Evolutionary conservation across 2,797 vertebrate genomes (phyloP).

Genomic region (Aulostomus chinensis): DNA sequence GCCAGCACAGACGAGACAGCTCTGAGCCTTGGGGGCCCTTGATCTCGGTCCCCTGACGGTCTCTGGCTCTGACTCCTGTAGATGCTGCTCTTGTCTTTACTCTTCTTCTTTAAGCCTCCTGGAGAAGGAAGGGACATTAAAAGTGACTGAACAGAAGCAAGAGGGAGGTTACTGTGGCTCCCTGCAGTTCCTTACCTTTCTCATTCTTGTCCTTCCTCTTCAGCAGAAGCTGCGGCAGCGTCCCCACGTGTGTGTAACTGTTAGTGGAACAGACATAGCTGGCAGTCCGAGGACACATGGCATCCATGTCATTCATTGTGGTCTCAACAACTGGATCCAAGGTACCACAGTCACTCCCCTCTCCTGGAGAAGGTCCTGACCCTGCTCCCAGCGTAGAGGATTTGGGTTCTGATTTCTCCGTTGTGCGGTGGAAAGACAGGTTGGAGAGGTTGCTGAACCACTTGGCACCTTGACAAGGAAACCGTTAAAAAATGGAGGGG

Average conservation of each 20-base stretch:
- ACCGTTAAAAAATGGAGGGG: background rate
- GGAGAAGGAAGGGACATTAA: background rate
- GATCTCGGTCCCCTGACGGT: conserved; percentile 35
- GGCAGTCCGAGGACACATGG: conserved; percentile 77
- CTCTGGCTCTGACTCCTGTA: conserved; percentile 65
- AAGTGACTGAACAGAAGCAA: background rate
- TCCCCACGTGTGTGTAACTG: conserved; percentile 91
- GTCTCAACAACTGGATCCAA: conserved; percentile 45
- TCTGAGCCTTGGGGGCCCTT: conserved; percentile 5
- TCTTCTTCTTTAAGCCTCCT: conserved; percentile 49
- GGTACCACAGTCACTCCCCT: background rate
- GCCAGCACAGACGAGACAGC: conserved; percentile 1
- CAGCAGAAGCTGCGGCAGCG: conserved; percentile 85
- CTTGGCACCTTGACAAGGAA: conserved; percentile 83
- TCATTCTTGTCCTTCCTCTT: conserved; percentile 64
- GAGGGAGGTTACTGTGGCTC: no score
- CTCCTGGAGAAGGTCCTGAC: background rate
- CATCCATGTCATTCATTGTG: conserved; percentile 84
- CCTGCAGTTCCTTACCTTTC: conserved; percentile 68
- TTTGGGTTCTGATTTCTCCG: conserved; percentile 61
- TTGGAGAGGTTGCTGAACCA: conserved; percentile 89
- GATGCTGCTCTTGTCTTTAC: conserved; percentile 47
- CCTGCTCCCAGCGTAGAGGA: conserved; percentile 14
- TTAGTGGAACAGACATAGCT: conserved; percentile 87
- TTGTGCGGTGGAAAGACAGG: conserved; percentile 80